Base-by-base conservation (phyloP, 2,888 invertebrate species). In the Pemphredon lugubris region DNA sequence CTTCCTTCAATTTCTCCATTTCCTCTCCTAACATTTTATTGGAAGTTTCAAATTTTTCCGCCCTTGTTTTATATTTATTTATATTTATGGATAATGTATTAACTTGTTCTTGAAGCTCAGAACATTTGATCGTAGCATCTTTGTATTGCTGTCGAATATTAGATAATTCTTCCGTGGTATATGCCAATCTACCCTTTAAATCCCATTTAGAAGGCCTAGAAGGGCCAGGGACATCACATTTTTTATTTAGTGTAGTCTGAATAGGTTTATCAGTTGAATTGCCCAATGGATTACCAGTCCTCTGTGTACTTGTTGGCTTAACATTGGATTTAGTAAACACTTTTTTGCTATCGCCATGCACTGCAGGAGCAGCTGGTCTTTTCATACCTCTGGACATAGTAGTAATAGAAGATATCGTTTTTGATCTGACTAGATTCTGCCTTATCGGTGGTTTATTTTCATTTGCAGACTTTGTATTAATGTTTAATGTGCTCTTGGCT, bases 91-190 rank as follows among this genome's bases (percentile, higher is more conserved):
- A 70, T 0, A 87, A 60, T 57, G 65, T 66, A 23, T 78, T 66
- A 7, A 87, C 67, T 13, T 75, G 60, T 18, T 78, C 68, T 58
- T 86, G 72, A 0, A 86, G 64, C n/a, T 67, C 63, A 21, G 45
- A 78, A 21, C 63, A 77, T 34, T 80, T 73, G 0, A 75, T 42
- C 2, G 53, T 90, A 75, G 92, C 93, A 51, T 94, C 92, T 23
- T 93, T 93, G 87, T 94, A 93, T 73, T 92, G 93, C 83, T 94
- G 94, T 87, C 94, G 93, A 0, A 93, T 91, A 5, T 92, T 91
- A 50, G 93, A 92, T 71, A 93, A 92, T 57, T 92, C 93, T 2
- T 91, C 91, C 16, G 88, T 90, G 0, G 86, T 55, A 23, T 84
- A 82, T 34, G 87, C 87, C 9, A 88, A 77, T 6, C 86, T 84